Percentiles rank a stretch among this genome's conserved stretches.
Evolutionary conservation across 1,140 invertebrate genomes (phyloP).

Genomic region (Cyrtorhinus lividipennis): DNA sequence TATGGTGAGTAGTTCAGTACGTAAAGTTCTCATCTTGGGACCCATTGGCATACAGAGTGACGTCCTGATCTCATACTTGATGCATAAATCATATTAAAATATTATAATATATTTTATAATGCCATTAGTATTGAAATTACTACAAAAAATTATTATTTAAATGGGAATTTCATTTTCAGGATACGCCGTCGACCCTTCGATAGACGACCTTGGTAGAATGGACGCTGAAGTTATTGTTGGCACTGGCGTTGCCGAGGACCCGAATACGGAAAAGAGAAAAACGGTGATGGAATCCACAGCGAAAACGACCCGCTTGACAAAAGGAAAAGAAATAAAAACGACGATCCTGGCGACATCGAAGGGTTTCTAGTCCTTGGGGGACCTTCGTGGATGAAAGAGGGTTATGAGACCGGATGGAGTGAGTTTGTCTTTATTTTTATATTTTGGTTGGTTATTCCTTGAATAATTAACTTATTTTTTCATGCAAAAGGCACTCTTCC

Average conservation of each 20-base stretch:
- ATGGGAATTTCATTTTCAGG: conserved; percentile 36
- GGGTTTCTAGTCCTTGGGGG: conserved; percentile 95
- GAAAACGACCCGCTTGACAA: conserved; percentile 60
- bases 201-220: conserved; percentile 38
- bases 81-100: no score
- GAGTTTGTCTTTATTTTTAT: no score
- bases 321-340: conserved; percentile 81
- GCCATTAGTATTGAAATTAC: no score
- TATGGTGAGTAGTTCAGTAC: conserved; percentile 52
- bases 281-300: conserved; percentile 79
- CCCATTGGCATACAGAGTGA: no score
- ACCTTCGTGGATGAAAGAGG: conserved; percentile 80
- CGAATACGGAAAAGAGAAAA: conserved; percentile 40
- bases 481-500: no score
- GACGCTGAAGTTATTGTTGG: conserved; percentile 50
- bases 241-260: conserved; percentile 43
- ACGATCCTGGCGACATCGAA: conserved; percentile 79
- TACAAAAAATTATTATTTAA: background rate
- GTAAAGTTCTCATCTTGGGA: no score
- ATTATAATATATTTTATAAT: no score
- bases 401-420: conserved; percentile 71
- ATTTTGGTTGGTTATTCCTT: no score
- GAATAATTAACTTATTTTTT: no score
- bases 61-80: no score
- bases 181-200: conserved; percentile 89